phyloP scores from a whole-genome alignment of 2,888 invertebrate species.

The Tachina fera region DNA sequence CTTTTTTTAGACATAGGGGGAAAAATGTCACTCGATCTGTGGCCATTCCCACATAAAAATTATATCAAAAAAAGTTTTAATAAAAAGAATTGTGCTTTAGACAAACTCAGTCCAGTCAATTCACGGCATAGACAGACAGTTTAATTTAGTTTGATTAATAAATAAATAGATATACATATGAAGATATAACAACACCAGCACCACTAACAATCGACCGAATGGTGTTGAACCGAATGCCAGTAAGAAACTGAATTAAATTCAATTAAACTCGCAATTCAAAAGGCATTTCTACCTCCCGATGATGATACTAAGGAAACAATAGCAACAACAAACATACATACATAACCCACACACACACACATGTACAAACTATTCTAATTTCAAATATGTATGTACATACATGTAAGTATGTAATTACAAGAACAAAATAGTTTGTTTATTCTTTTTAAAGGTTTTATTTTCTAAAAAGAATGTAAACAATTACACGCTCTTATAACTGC shows the following conservation, averaged over 20 bases:
- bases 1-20: neutral
- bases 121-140: constrained; percentile 31
- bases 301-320: constrained; percentile 11
- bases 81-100: constrained; percentile 4
- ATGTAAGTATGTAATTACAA: neutral
- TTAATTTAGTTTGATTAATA: constrained; percentile 34
- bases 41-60: constrained; percentile 19
- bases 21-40: constrained; percentile 14
- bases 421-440: neutral
- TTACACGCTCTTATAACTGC: constrained; percentile 2
- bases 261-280: constrained; percentile 65
- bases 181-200: constrained; percentile 6
- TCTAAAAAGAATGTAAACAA: neutral
- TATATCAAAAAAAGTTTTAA: constrained; percentile 12
- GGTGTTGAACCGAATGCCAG: constrained; percentile 63
- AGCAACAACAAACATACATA: constrained; percentile 15
- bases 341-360: neutral
- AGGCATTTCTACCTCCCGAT: constrained; percentile 33
- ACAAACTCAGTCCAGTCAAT: constrained; percentile 38
- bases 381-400: neutral
- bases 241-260: constrained; percentile 66
- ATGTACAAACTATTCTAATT: too few relatives aligned
- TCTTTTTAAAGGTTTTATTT: neutral
- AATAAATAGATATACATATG: constrained; percentile 23
- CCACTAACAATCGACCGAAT: constrained; percentile 34